Conservation (phyloP, 2,888 invertebrate genomes). For the Catotricha subobsoleta region DNA sequence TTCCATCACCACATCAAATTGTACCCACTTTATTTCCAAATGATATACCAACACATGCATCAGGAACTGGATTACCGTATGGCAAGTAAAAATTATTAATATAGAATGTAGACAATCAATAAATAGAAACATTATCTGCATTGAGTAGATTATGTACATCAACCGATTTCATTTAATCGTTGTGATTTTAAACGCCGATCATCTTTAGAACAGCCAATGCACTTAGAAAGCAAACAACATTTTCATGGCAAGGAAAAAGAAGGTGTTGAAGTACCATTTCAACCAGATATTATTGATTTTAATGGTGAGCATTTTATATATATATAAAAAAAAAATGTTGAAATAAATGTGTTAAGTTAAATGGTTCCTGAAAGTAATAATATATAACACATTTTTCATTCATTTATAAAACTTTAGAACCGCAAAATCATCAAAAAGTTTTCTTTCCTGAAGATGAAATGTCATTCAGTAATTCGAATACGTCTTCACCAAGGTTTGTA, state of each 20-base stretch:
- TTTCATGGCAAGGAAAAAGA: background rate
- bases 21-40: slow-evolving; percentile 14
- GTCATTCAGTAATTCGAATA: background rate
- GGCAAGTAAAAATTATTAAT: no score
- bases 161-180: slow-evolving; percentile 3
- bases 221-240: background rate
- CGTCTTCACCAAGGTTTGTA: background rate
- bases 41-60: background rate
- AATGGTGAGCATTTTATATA: background rate
- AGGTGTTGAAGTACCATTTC: background rate
- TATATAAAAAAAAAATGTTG: no score
- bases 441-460: slow-evolving; percentile 1
- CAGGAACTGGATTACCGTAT: no score
- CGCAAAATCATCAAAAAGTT: background rate
- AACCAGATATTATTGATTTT: slow-evolving; percentile 1
- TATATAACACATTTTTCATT: no score
- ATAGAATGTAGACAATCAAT: no score
- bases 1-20: slow-evolving; percentile 15
- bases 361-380: no score
- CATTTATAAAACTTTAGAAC: no score
- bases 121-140: no score
- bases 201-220: background rate
- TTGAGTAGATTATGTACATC: slow-evolving; percentile 1
- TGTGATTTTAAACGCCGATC: slow-evolving; percentile 1
- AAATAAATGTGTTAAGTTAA: no score